A percentile compares a stretch with the other conserved stretches of the same genome.
Conservation (phyloP, 2,888 invertebrate genomes). For the Drosophila hamatofila region DNA sequence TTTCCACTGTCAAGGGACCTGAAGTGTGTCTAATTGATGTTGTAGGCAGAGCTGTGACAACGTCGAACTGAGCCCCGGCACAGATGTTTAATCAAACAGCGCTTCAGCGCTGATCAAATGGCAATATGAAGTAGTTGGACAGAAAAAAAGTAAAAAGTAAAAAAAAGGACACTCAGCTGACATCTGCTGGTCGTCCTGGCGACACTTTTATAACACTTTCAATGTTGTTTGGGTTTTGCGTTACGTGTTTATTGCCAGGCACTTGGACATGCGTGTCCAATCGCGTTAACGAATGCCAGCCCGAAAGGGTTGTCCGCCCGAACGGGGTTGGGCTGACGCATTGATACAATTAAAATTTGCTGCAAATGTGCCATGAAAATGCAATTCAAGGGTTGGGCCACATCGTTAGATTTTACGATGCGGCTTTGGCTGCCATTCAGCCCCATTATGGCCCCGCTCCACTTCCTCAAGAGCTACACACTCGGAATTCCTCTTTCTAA, state of each 20-base stretch:
- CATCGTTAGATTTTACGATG: slow-evolving; percentile 77
- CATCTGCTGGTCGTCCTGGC: slow-evolving; percentile 72
- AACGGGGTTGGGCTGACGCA: slow-evolving; percentile 35
- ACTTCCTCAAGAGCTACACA: background rate
- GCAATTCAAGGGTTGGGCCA: slow-evolving; percentile 74
- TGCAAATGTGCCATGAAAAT: slow-evolving; percentile 74
- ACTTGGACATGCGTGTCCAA: slow-evolving; percentile 83
- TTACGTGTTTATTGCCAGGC: slow-evolving; percentile 76
- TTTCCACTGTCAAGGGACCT: slow-evolving; percentile 66
- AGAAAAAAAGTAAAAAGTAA: background rate
- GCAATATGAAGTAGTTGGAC: slow-evolving; percentile 13
- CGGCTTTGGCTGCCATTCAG: slow-evolving; percentile 41
- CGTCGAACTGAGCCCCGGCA: background rate
- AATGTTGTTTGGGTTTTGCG: slow-evolving; percentile 57
- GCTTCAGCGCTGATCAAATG: slow-evolving; percentile 55
- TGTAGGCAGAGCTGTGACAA: slow-evolving; percentile 14
- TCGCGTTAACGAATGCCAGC: slow-evolving; percentile 63
- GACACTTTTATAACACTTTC: slow-evolving; percentile 76
- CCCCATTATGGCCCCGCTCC: background rate
- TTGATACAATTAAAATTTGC: slow-evolving; percentile 76
- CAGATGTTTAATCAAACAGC: slow-evolving; percentile 35
- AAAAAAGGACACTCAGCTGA: slow-evolving; percentile 40
- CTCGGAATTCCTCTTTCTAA: slow-evolving; percentile 47
- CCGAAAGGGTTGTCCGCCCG: slow-evolving; percentile 64
- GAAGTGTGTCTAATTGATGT: slow-evolving; percentile 79